Percentiles rank a stretch among this genome's conserved stretches.
Evolutionary conservation across 2,888 invertebrate genomes (phyloP).

Genomic region (Nudaria mundana): DNA sequence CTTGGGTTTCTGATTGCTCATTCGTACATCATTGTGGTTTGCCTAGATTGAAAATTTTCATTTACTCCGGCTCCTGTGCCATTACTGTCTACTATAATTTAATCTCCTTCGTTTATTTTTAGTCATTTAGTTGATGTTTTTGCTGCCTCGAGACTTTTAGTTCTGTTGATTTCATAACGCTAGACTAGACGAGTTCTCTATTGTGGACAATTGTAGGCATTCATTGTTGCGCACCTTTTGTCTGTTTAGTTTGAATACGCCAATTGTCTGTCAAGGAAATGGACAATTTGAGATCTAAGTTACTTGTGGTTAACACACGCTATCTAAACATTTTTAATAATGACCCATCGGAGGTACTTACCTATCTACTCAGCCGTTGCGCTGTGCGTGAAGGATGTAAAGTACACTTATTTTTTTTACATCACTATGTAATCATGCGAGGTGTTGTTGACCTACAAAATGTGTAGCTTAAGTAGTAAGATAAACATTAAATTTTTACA

Average conservation of each 20-base stretch:
- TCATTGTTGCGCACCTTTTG: constrained; percentile 62
- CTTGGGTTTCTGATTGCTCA: constrained; percentile 74
- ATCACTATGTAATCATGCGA: constrained; percentile 30
- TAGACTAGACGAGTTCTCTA: constrained; percentile 39
- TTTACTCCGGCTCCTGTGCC: constrained; percentile 51
- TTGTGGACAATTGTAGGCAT: constrained; percentile 50
- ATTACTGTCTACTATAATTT: constrained; percentile 48
- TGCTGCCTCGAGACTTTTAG: constrained; percentile 35
- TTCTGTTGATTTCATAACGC: constrained; percentile 32
- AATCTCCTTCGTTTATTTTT: constrained; percentile 40
- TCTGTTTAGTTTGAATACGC: constrained; percentile 62
- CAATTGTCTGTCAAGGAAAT: constrained; percentile 67
- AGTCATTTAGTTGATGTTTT: constrained; percentile 39
- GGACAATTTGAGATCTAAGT: constrained; percentile 51
- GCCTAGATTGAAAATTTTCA: constrained; percentile 55
- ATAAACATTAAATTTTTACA: constrained; percentile 51
- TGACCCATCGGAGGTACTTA: constrained; percentile 19
- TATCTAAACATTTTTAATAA: constrained; percentile 27
- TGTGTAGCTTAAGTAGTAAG: constrained; percentile 37
- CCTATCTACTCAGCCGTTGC: constrained; percentile 16
- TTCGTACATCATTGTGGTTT: constrained; percentile 78
- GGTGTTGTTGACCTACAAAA: constrained; percentile 36
- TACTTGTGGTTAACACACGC: constrained; percentile 24
- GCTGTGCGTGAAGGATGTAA: constrained; percentile 31
- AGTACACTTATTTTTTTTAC: constrained; percentile 35